Conservation (phyloP, 2,797 vertebrate genomes). For the Squalus acanthias region DNA sequence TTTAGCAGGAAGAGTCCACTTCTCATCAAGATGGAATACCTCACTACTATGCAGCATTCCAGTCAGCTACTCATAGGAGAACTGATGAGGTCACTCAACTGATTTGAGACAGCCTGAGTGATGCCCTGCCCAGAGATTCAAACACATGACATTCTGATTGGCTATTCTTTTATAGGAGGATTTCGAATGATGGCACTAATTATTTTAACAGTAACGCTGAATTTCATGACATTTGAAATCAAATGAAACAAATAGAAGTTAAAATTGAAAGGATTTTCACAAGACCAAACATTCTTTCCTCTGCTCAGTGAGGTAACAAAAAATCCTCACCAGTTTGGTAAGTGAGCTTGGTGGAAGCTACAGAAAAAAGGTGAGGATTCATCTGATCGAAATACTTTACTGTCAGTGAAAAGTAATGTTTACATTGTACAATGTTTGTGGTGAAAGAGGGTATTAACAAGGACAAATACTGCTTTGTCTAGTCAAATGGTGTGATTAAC, state of each 20-base stretch:
- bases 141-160: not conserved
- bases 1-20: not conserved
- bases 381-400: not conserved
- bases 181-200: not conserved
- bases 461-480: not conserved
- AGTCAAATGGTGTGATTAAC: not conserved
- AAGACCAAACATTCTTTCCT: too few relatives aligned
- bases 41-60: not conserved
- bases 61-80: not conserved
- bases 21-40: not conserved
- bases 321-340: not conserved
- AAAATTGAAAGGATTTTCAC: too few relatives aligned
- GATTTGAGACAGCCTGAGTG: not conserved
- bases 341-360: not conserved
- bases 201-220: not conserved
- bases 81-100: not conserved
- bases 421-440: not conserved
- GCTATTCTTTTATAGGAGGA: not conserved
- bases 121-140: not conserved
- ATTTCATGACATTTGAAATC: constrained; percentile 11
- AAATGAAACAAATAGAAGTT: not conserved
- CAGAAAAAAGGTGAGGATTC: not conserved
- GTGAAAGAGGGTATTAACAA: not conserved
- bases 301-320: not conserved
- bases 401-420: not conserved